phyloP scores from a whole-genome alignment of 2,888 invertebrate genomes.

The Cheilosia vulpina region DNA sequence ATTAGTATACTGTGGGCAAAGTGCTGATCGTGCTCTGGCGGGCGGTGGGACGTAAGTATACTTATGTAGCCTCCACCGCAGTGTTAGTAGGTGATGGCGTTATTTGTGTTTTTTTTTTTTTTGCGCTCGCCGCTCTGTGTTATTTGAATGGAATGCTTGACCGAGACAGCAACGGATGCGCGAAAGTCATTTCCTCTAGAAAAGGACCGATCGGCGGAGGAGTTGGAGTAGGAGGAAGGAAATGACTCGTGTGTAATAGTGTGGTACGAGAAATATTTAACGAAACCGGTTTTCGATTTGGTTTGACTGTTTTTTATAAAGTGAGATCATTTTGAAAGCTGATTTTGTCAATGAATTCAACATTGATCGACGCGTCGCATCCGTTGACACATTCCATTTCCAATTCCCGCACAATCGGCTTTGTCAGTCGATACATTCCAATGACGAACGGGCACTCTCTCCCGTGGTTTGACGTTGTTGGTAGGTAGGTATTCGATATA shows the following conservation, averaged over 20 bases:
- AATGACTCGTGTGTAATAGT: slow-evolving; percentile 41
- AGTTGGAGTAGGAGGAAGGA: slow-evolving; percentile 34
- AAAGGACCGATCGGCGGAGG: slow-evolving; percentile 12
- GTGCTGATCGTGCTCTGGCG: slow-evolving; percentile 46
- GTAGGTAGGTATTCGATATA: slow-evolving; percentile 15
- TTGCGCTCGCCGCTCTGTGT: neutral
- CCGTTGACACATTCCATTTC: slow-evolving; percentile 68
- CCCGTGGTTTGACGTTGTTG: neutral
- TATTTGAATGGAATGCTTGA: slow-evolving; percentile 57
- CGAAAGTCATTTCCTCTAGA: slow-evolving; percentile 60
- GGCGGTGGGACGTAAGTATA: slow-evolving; percentile 18
- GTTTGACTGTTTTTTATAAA: slow-evolving; percentile 84
- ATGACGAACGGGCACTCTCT: slow-evolving; percentile 55
- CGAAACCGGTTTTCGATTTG: slow-evolving; percentile 85
- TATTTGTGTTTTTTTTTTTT: slow-evolving; percentile 11
- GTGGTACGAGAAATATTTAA: slow-evolving; percentile 76
- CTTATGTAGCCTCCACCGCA: slow-evolving; percentile 32
- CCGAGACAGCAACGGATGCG: slow-evolving; percentile 56
- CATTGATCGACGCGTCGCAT: slow-evolving; percentile 75
- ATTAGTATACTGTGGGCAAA: slow-evolving; percentile 51
- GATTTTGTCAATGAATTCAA: slow-evolving; percentile 84
- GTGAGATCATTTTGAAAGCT: slow-evolving; percentile 85
- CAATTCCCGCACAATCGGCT: slow-evolving; percentile 28
- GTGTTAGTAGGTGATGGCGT: slow-evolving; percentile 61
- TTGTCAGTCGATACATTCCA: slow-evolving; percentile 51